These are phyloP conservation scores for Allygus modestus DNA, from an alignment of 2,888 invertebrate genomes.

Conservation along the genomic window DNA sequence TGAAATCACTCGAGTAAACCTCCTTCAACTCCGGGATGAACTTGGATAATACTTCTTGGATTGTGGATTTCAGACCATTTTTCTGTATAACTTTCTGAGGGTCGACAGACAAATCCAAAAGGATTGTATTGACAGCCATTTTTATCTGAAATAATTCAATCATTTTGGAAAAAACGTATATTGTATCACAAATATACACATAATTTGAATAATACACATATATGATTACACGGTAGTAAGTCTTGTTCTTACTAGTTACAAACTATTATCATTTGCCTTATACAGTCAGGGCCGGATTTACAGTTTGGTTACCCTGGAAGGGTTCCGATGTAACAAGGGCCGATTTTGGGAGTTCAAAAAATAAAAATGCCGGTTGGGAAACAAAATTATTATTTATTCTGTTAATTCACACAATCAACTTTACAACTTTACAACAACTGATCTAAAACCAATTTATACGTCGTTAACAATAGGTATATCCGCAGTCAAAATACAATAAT, in stretches of 20 bases:
- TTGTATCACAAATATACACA: not conserved
- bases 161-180: not conserved
- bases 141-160: slow-evolving; percentile 21
- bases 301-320: no score
- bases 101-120: slow-evolving; percentile 89
- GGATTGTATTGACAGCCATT: slow-evolving; percentile 89
- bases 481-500: no score
- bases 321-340: no score
- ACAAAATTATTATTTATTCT: no score
- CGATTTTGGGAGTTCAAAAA: no score
- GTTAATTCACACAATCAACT: no score
- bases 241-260: not conserved
- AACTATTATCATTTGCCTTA: not conserved
- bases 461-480: no score
- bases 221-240: not conserved
- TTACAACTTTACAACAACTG: no score
- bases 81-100: slow-evolving; percentile 82
- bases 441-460: no score
- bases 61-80: slow-evolving; percentile 81
- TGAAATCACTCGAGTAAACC: slow-evolving; percentile 82
- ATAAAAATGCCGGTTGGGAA: no score
- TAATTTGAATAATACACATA: not conserved
- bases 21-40: slow-evolving; percentile 85
- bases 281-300: no score
- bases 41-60: slow-evolving; percentile 84